Evolutionary conservation across 2,888 invertebrate species (phyloP).

Genomic region (Eupithecia pulchellata): DNA sequence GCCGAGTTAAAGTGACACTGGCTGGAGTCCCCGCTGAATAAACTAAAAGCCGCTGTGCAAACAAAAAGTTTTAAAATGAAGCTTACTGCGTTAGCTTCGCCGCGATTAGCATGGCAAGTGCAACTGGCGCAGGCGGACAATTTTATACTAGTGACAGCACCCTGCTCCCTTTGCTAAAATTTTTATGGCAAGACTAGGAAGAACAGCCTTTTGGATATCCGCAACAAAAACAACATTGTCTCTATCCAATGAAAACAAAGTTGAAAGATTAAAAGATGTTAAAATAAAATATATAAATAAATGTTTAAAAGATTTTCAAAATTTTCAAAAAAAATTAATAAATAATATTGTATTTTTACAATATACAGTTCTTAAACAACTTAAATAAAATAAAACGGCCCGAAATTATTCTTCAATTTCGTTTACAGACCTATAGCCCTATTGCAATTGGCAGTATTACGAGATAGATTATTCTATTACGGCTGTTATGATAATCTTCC

Average conservation of each 20-base stretch:
- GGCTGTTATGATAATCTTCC: conserved; percentile 76
- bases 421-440: conserved; percentile 7
- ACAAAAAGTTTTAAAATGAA: conserved; percentile 67
- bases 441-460: background rate
- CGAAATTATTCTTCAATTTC: background rate
- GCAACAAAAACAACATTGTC: background rate
- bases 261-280: background rate
- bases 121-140: conserved; percentile 60
- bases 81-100: conserved; percentile 69
- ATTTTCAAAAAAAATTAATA: background rate
- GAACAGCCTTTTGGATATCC: background rate
- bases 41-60: conserved; percentile 35
- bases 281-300: background rate
- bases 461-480: conserved; percentile 77
- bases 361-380: too few relatives aligned
- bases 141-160: conserved; percentile 50
- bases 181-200: background rate
- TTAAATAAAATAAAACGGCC: background rate
- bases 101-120: conserved; percentile 77
- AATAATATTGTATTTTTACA: background rate
- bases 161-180: conserved; percentile 4
- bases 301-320: background rate
- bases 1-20: conserved; percentile 18
- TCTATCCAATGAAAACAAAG: background rate
- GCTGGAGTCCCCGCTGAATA: conserved; percentile 28